These are phyloP conservation scores for Tichodroma muraria DNA, from an alignment of 2,113 vertebrate species.

Conservation along the genomic window DNA sequence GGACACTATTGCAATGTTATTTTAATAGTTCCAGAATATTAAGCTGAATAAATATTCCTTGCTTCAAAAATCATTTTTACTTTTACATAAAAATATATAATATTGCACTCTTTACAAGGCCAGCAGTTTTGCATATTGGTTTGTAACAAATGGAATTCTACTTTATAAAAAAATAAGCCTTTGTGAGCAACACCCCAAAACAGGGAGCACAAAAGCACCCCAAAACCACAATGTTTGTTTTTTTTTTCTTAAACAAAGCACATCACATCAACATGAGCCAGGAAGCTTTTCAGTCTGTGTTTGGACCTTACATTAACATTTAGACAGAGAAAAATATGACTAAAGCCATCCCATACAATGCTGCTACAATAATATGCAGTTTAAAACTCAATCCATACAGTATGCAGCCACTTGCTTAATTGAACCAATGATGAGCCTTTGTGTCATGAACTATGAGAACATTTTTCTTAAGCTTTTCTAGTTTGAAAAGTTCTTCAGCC, in stretches of 20 bases:
- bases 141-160: slow-evolving; percentile 60
- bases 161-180: slow-evolving; percentile 65
- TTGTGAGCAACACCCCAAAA: slow-evolving; percentile 45
- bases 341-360: background rate
- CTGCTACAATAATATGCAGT: background rate
- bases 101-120: slow-evolving; percentile 75
- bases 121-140: slow-evolving; percentile 67
- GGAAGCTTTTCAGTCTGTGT: slow-evolving; percentile 14
- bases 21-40: slow-evolving; percentile 55
- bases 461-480: background rate
- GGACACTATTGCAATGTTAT: slow-evolving; percentile 29
- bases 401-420: background rate
- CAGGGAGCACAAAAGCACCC: slow-evolving; percentile 28
- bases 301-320: background rate
- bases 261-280: slow-evolving; percentile 56
- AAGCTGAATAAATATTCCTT: slow-evolving; percentile 75
- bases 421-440: background rate
- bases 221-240: slow-evolving; percentile 33
- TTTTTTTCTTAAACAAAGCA: slow-evolving; percentile 42
- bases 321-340: background rate
- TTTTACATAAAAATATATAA: slow-evolving; percentile 77
- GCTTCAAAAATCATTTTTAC: slow-evolving; percentile 49
- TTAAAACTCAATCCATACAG: background rate
- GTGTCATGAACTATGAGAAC: background rate
- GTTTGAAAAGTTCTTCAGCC: slow-evolving; percentile 21